Evolutionary conservation across 1,140 invertebrate genomes (phyloP).

Genomic region (Leptonema lineaticorne): DNA sequence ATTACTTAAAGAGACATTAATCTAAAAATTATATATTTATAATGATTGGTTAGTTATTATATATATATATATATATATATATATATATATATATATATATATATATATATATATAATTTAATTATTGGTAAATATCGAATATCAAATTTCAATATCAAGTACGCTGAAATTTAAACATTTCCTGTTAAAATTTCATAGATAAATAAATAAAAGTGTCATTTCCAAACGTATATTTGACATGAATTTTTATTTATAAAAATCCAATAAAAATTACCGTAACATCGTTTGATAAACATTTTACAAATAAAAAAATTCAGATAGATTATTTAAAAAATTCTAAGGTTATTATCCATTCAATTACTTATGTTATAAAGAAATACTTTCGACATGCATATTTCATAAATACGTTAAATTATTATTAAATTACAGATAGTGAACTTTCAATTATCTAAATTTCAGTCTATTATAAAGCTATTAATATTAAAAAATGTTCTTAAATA

Average conservation of each 20-base stretch:
- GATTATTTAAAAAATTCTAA: not conserved
- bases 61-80: no score
- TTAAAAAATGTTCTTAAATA: not conserved
- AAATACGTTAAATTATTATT: not conserved
- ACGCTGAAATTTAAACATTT: no score
- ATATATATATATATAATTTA: no score
- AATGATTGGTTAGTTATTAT: no score
- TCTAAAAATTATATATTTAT: no score
- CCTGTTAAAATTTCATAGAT: not conserved
- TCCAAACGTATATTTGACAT: conserved; percentile 12
- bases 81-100: no score
- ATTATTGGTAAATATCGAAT: no score
- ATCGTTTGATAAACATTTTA: conserved; percentile 16
- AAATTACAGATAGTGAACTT: conserved; percentile 13
- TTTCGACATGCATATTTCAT: not conserved
- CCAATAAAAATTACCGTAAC: not conserved
- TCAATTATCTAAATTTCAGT: conserved; percentile 12
- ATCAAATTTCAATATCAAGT: no score
- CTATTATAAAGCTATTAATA: conserved; percentile 14
- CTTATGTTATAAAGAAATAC: not conserved
- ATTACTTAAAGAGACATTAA: no score
- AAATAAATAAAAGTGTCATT: not conserved
- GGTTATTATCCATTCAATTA: conserved; percentile 6
- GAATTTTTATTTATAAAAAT: conserved; percentile 18
- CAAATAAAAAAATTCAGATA: not conserved